Percentiles rank a stretch among this genome's conserved stretches.
Evolutionary conservation across 2,113 vertebrate genomes (phyloP).

Genomic region (Macquaria australasica): DNA sequence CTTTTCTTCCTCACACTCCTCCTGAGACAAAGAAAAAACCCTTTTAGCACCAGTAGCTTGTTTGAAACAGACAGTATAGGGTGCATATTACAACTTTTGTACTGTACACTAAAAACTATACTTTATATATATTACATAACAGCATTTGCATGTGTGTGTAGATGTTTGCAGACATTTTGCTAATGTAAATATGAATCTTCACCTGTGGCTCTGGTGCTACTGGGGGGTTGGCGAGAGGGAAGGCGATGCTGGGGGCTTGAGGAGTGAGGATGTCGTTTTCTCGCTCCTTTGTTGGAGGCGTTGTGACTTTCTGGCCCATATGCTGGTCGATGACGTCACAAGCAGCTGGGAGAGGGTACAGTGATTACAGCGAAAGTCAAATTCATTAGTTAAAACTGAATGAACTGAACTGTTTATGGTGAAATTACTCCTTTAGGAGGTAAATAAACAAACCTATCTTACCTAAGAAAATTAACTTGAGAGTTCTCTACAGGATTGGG

Average conservation of each 20-base stretch:
- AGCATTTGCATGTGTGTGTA: not conserved
- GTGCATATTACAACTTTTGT: not conserved
- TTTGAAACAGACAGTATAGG: not conserved
- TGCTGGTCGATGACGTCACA: slow-evolving; percentile 82
- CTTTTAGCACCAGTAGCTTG: not conserved
- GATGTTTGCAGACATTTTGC: not conserved
- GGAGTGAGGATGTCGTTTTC: slow-evolving; percentile 87
- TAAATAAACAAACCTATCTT: slow-evolving; percentile 51
- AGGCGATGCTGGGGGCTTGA: slow-evolving; percentile 90
- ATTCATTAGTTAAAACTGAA: not conserved
- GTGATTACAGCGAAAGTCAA: not conserved
- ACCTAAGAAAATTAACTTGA: not conserved
- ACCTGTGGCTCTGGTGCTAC: slow-evolving; percentile 87
- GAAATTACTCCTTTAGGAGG: not conserved
- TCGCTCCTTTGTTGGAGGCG: slow-evolving; percentile 62
- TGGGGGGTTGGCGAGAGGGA: slow-evolving; percentile 89
- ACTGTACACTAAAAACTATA: not conserved
- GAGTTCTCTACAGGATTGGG: not conserved
- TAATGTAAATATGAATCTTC: not conserved
- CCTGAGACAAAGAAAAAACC: slow-evolving; percentile 26
- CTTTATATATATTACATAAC: no score
- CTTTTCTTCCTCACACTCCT: slow-evolving; percentile 76
- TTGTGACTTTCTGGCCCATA: slow-evolving; percentile 63
- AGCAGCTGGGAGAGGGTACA: slow-evolving; percentile 77
- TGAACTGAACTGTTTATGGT: not conserved